Conservation (phyloP, 1,140 invertebrate species). For the Hirudo medicinalis region DNA sequence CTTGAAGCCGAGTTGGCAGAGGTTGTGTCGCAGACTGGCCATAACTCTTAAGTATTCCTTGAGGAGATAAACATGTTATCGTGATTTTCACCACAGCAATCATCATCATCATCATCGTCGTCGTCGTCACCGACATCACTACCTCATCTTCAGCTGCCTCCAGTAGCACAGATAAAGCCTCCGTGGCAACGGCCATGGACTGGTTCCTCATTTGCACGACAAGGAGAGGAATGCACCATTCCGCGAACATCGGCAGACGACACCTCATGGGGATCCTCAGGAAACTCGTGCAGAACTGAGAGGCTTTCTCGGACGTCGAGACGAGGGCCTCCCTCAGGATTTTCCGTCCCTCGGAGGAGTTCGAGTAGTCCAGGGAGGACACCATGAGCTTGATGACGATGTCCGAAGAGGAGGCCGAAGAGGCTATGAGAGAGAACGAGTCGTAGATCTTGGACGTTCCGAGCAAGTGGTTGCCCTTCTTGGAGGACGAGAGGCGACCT, state of each 20-base stretch:
- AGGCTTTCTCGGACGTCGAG: slow-evolving; percentile 52
- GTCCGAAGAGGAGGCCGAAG: neutral
- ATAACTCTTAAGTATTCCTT: too few species aligned
- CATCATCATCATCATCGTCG: neutral
- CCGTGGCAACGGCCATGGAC: slow-evolving; percentile 57
- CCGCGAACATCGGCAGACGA: slow-evolving; percentile 34
- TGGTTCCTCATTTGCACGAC: slow-evolving; percentile 66
- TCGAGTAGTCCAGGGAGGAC: slow-evolving; percentile 1
- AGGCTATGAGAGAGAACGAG: slow-evolving; percentile 39
- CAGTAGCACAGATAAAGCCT: slow-evolving; percentile 68
- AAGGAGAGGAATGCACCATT: slow-evolving; percentile 69
- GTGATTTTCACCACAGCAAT: slow-evolving; percentile 1
- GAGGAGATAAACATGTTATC: too few species aligned
- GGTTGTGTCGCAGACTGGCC: too few species aligned
- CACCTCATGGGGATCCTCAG: slow-evolving; percentile 64
- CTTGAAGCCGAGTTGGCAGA: too few species aligned
- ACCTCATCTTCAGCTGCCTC: slow-evolving; percentile 78
- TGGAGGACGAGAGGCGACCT: slow-evolving; percentile 65
- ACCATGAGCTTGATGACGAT: slow-evolving; percentile 1
- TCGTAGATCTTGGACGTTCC: slow-evolving; percentile 64
- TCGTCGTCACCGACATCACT: slow-evolving; percentile 1
- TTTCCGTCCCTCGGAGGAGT: neutral
- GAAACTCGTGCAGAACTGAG: slow-evolving; percentile 78
- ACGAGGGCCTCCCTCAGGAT: neutral
- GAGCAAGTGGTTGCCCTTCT: slow-evolving; percentile 54